Base-by-base conservation (phyloP, 2,888 invertebrate genomes). In the Cheilosia soror region DNA sequence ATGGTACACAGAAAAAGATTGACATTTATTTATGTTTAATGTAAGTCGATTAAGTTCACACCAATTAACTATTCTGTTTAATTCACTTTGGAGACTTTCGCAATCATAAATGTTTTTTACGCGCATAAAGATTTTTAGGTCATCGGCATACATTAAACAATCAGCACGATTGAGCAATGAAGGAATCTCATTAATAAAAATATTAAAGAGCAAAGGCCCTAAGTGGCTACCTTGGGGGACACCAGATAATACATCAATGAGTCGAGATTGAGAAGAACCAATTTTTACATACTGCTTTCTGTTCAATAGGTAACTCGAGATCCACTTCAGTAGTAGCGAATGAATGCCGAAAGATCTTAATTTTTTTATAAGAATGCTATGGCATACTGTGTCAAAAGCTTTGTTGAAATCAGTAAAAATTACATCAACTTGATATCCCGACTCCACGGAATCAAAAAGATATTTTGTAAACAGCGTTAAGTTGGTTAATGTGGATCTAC, bases 151-250 rank as follows among this genome's bases (percentile, higher is more conserved):
- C 57, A 76, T 20, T 1, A 51, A 47, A 31, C 29, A 49, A 7
- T 72, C 7, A 40, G 42, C 42, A 42, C 31, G 20, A 60, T 20
- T n/a, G 13, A 57, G 37, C 29, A 60, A 40, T 4, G 11, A 11
- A 4, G 40, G 44, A n/a, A 55, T 44, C 5, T 55, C 63, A 20
- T 73, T 73, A 29, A 73, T 44, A 44, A 63, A 73, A 25, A 73
- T 47, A 25, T 25, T 47, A 31, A 73, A 73, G 3, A 63, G 63
- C 25, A 63, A 25, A n/a, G 73, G 73, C 2, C 63, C 55, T 44
- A 73, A 31, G 13, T 66, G 58, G 13, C 76, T 68, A 33, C 66
- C 60, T 58, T 76, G 49, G 15, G 66, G 66, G 3, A 66, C 76
- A 49, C 63, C 73, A 6, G 60, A 71, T 33, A 47, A 5, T 7